Percentiles rank a stretch among this genome's conserved stretches.
Conservation (phyloP, 2,113 vertebrate species). For the Lathamus discolor region DNA sequence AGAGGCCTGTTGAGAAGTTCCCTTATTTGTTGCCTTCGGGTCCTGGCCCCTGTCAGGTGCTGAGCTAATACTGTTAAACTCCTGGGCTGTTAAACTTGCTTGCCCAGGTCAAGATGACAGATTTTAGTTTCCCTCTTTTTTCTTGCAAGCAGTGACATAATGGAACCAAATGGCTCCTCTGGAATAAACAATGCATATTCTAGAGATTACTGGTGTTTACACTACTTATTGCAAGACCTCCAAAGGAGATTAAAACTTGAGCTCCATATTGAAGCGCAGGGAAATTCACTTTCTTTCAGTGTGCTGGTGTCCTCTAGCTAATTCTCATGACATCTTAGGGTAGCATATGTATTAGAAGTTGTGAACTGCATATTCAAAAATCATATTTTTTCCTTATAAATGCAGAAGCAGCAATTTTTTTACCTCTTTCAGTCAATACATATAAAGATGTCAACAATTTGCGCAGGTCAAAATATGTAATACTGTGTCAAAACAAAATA, state of each 20-base stretch:
- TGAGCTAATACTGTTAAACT: conserved; percentile 5
- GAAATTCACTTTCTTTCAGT: background rate
- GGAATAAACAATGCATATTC: conserved; percentile 62
- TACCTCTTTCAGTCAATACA: background rate
- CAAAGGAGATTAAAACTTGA: conserved; percentile 42
- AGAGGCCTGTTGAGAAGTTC: background rate
- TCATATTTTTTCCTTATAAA: background rate
- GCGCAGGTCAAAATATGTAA: background rate
- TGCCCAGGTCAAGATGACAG: conserved; percentile 21
- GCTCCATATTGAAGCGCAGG: background rate
- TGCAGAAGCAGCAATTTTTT: background rate
- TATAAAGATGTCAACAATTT: background rate
- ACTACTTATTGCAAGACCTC: conserved; percentile 26
- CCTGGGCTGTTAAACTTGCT: conserved; percentile 18
- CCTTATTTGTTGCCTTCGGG: background rate
- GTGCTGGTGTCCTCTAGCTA: background rate
- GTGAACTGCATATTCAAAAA: background rate
- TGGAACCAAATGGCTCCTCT: conserved; percentile 55
- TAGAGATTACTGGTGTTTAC: conserved; percentile 53
- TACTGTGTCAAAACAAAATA: background rate
- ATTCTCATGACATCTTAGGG: background rate
- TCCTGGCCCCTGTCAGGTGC: background rate
- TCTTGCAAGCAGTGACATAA: conserved; percentile 55
- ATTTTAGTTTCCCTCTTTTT: conserved; percentile 37
- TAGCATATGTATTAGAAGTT: background rate